Evolutionary conservation across 2,113 vertebrate species (phyloP).

Genomic region (Eurystomus gularis): DNA sequence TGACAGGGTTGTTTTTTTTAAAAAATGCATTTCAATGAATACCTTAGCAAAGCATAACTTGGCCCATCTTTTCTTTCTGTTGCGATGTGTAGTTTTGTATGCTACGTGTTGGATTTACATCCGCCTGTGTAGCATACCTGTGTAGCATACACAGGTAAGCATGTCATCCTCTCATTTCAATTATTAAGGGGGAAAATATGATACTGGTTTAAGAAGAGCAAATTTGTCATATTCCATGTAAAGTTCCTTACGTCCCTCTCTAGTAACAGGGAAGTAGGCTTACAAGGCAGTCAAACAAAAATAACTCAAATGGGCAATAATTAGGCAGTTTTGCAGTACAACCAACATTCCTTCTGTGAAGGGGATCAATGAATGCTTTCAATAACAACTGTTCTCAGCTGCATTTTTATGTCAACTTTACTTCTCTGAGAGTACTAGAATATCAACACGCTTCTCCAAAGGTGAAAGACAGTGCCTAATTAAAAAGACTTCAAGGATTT

Average conservation of each 20-base stretch:
- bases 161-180: background rate
- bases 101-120: background rate
- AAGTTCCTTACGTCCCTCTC: background rate
- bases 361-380: background rate
- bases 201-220: background rate
- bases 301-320: background rate
- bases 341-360: background rate
- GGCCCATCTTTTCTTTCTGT: background rate
- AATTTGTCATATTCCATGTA: background rate
- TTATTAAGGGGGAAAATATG: background rate
- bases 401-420: background rate
- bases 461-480: background rate
- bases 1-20: background rate
- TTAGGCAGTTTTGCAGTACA: background rate
- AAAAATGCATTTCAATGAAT: background rate
- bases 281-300: background rate
- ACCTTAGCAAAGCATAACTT: background rate
- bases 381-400: background rate
- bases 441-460: background rate
- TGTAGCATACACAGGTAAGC: background rate
- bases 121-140: background rate
- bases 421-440: background rate
- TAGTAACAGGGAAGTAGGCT: background rate
- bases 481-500: background rate
- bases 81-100: background rate